Conservation (phyloP, 2,888 invertebrate species). For the Rugalucina vietnamica region DNA sequence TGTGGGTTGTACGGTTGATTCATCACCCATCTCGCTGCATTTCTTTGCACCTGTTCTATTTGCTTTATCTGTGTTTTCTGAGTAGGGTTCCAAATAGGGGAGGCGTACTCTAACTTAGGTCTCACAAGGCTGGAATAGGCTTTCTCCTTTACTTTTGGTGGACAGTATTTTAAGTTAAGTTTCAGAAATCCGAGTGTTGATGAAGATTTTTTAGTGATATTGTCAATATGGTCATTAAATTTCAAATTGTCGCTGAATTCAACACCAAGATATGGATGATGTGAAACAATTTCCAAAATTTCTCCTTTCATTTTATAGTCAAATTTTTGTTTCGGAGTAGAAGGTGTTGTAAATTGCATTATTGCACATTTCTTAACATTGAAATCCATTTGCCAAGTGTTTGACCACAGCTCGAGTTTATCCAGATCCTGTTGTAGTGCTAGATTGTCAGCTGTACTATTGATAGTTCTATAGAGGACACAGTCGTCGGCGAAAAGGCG, state of each 20-base stretch:
- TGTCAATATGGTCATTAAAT: conserved; percentile 20
- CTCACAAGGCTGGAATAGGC: not conserved
- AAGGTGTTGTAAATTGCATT: conserved; percentile 25
- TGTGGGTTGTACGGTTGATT: not conserved
- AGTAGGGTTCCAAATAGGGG: not conserved
- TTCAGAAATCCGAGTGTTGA: conserved; percentile 21
- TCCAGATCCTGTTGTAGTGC: conserved; percentile 6
- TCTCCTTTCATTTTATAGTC: conserved; percentile 35
- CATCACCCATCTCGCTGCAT: not conserved
- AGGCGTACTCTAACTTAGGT: not conserved
- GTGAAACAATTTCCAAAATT: conserved; percentile 27
- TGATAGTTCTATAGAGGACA: not conserved
- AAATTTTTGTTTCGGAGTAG: not conserved
- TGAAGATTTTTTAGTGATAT: conserved; percentile 27
- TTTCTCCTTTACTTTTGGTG: no score
- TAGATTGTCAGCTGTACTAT: not conserved
- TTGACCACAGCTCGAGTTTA: conserved; percentile 13
- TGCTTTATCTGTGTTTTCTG: not conserved
- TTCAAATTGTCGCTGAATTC: conserved; percentile 31
- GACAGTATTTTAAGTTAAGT: no score
- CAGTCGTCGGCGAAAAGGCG: conserved; percentile 17
- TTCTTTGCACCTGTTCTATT: not conserved
- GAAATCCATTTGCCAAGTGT: conserved; percentile 10
- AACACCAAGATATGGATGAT: conserved; percentile 36
- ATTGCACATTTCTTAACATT: conserved; percentile 29